Conservation (phyloP, 2,113 vertebrate species). For the Oxyruncus cristatus region DNA sequence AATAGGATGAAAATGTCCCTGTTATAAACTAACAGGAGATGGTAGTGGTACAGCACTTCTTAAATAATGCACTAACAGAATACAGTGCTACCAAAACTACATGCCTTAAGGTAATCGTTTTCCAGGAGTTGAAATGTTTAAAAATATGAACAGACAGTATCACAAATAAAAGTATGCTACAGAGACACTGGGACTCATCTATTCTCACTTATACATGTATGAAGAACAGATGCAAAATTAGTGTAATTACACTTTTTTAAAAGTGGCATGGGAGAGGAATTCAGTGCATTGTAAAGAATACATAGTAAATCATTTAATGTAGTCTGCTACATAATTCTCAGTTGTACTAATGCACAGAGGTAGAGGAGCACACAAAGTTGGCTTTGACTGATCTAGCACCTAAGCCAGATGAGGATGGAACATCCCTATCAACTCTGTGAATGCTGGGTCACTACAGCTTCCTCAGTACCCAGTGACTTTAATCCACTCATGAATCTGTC, state of each 20-base stretch:
- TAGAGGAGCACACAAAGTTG: background rate
- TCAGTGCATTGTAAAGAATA: background rate
- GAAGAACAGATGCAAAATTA: background rate
- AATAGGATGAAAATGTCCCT: background rate
- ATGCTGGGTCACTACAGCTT: background rate
- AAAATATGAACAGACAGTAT: background rate
- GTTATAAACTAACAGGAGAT: background rate
- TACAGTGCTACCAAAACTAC: background rate
- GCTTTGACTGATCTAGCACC: background rate
- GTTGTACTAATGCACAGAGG: background rate
- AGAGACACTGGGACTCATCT: background rate
- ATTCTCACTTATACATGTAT: background rate
- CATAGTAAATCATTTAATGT: background rate
- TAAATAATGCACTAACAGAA: background rate
- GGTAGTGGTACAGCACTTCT: background rate
- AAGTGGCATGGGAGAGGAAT: background rate
- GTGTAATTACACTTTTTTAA: background rate
- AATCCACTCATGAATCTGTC: background rate
- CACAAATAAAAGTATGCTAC: background rate
- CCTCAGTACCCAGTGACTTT: background rate
- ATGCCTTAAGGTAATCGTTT: background rate
- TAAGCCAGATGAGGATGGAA: background rate
- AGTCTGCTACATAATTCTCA: background rate
- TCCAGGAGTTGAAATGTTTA: background rate
- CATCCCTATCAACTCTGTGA: rapidly evolving